These are phyloP conservation scores for Papilio polytes DNA, from an alignment of 1,140 invertebrate genomes.

Conservation along the genomic window DNA sequence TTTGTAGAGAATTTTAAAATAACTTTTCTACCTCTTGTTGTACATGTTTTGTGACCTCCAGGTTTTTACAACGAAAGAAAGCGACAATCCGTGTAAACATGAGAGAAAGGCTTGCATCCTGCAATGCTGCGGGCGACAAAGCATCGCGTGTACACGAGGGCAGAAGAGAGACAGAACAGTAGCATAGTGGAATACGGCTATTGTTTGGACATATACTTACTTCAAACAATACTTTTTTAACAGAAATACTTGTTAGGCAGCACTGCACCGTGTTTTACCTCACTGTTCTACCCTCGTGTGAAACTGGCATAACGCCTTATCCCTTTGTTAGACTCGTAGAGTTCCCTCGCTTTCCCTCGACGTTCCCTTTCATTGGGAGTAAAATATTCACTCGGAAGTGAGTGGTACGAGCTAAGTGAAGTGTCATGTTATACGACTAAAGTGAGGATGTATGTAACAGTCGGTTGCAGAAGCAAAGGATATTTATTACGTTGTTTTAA, in stretches of 20 bases:
- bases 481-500: no score
- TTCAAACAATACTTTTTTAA: neutral
- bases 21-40: neutral
- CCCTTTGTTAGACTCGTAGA: neutral
- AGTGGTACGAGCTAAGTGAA: conserved; percentile 8
- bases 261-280: neutral
- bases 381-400: conserved; percentile 30
- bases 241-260: no score
- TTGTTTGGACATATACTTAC: neutral
- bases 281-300: neutral
- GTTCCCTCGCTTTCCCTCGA: conserved; percentile 28
- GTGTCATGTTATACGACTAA: conserved; percentile 19
- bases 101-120: conserved; percentile 22
- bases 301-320: neutral
- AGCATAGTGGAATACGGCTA: no score
- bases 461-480: neutral
- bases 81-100: conserved; percentile 8
- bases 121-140: conserved; percentile 19
- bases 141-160: neutral
- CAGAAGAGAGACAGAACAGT: neutral
- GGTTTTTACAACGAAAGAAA: conserved; percentile 1
- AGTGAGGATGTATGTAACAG: neutral
- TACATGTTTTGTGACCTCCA: neutral
- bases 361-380: conserved; percentile 30
- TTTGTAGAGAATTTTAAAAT: conserved; percentile 12